Conservation (phyloP, 2,113 vertebrate species). For the Neodontobutis hainanensis region DNA sequence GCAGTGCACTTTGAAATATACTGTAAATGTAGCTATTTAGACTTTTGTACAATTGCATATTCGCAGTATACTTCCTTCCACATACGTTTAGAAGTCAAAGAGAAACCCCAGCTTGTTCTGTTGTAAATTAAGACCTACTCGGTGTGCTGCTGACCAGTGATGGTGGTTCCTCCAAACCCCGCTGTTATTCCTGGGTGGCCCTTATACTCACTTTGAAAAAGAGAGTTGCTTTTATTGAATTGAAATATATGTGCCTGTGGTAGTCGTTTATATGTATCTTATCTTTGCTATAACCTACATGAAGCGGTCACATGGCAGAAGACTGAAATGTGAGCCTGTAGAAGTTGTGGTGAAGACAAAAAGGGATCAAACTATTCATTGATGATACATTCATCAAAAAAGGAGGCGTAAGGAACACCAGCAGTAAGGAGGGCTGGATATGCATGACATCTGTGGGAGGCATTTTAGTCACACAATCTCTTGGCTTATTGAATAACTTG, state of each 20-base stretch:
- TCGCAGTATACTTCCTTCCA: conserved; percentile 51
- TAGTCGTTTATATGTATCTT: too few species aligned
- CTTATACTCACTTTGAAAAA: conserved; percentile 48
- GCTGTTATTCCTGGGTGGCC: conserved; percentile 75
- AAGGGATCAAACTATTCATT: conserved; percentile 21
- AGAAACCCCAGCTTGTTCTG: conserved; percentile 62
- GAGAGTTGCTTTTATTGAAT: too few species aligned
- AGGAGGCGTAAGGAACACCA: conserved; percentile 23
- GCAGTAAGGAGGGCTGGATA: conserved; percentile 17
- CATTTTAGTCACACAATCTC: conserved; percentile 47
- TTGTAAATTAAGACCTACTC: conserved; percentile 68
- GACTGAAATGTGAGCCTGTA: conserved; percentile 17
- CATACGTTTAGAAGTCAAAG: conserved; percentile 68
- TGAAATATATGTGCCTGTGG: too few species aligned
- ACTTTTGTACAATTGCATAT: background rate
- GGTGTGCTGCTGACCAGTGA: conserved; percentile 68
- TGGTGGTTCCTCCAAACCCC: conserved; percentile 50
- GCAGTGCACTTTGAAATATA: conserved; percentile 1
- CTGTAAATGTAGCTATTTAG: background rate
- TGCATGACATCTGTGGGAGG: conserved; percentile 63
- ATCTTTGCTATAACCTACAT: conserved; percentile 8
- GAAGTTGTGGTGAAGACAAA: background rate
- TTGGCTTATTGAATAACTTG: conserved; percentile 28
- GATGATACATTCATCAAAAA: conserved; percentile 20
- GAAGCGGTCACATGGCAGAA: conserved; percentile 18